Evolutionary conservation across 2,888 invertebrate genomes (phyloP), one percentile per base, ranked within the genome.

Genomic region (Drosophila tanythrix): DNA sequence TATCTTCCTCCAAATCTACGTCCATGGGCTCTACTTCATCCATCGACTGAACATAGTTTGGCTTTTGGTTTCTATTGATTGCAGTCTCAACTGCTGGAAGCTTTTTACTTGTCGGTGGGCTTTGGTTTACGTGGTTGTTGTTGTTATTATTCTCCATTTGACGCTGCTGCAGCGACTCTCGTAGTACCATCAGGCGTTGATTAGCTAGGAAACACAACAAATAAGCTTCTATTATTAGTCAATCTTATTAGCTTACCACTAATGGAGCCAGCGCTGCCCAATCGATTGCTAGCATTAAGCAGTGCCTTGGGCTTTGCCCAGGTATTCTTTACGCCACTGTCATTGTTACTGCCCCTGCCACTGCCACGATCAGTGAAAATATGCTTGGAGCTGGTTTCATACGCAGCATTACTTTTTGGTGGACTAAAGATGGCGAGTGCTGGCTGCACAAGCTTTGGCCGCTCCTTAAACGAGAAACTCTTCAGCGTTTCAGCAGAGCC

Each of bases 111-210:
- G 13, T 21, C 3, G 40, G 7, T 4, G 46, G 35, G 15, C 52
- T 59, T 59, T 33, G 43, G 15, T 10, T 55, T 52, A 3, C 29
- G 10, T 31, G 21, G 15, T 21, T 21, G 25, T 55, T 46, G 7
- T 66, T 79, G 21, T 29, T 31, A 4, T 40, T 18, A 6, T 59
- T 52, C 11, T 73, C n/a, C 27, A n/a, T 29, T 15, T 38, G 70
- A 15, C 36, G 55, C 18, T 56, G 38, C 46, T 70, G 78, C 4
- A 83, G 55, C 0, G 62, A 58, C 1, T 55, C 35, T 8, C 67
- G 53, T 10, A 83, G 7, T 25, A 33, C 15, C 15, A 31, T 7
- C 7, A 86, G 48, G 0, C 86, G 88, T 52, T 78, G 60, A 29
- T 86, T 80, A 43, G 76, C 88, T 88, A 11, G 2, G 3, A 8